phyloP scores from a whole-genome alignment of 2,113 vertebrate genomes.

The Sebastes schlegelii region DNA sequence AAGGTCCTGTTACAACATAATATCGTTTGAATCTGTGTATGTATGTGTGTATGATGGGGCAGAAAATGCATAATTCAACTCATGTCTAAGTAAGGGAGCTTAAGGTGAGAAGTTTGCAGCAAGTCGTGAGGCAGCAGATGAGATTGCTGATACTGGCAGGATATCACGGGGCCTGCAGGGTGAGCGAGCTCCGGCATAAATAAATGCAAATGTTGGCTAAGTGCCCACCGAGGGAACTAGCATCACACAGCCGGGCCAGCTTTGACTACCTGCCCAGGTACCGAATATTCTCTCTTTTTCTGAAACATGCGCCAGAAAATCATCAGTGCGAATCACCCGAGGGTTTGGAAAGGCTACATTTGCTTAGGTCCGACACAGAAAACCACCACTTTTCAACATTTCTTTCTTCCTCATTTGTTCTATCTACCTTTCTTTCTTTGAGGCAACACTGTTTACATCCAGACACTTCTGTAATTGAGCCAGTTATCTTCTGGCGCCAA shows the following conservation, averaged over 20 bases:
- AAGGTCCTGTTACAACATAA: conserved; percentile 14
- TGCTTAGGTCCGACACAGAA: not conserved
- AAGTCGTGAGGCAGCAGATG: conserved; percentile 38
- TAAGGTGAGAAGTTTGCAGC: conserved; percentile 38
- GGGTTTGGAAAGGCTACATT: not conserved
- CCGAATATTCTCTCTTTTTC: conserved; percentile 11
- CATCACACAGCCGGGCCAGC: conserved; percentile 41
- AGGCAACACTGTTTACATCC: conserved; percentile 32
- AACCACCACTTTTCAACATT: not conserved
- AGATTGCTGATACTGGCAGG: conserved; percentile 55
- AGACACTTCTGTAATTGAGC: conserved; percentile 46
- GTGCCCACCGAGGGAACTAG: conserved; percentile 37
- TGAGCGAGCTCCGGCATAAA: conserved; percentile 50
- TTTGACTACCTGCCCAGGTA: conserved; percentile 47
- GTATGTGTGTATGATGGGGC: not conserved
- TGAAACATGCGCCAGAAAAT: conserved; percentile 30
- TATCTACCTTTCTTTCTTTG: not conserved
- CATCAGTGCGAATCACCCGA: conserved; percentile 35
- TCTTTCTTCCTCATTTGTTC: not conserved
- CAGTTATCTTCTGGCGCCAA: conserved; percentile 38
- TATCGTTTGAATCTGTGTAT: not conserved
- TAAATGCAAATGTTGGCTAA: conserved; percentile 63
- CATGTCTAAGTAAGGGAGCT: conserved; percentile 22
- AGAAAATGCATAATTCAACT: conserved; percentile 50
- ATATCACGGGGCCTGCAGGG: conserved; percentile 39